Percentiles rank a stretch among this genome's conserved stretches.
These are phyloP conservation scores for Sebastes fasciatus DNA, from an alignment of 2,113 vertebrate species.

Conservation along the genomic window DNA sequence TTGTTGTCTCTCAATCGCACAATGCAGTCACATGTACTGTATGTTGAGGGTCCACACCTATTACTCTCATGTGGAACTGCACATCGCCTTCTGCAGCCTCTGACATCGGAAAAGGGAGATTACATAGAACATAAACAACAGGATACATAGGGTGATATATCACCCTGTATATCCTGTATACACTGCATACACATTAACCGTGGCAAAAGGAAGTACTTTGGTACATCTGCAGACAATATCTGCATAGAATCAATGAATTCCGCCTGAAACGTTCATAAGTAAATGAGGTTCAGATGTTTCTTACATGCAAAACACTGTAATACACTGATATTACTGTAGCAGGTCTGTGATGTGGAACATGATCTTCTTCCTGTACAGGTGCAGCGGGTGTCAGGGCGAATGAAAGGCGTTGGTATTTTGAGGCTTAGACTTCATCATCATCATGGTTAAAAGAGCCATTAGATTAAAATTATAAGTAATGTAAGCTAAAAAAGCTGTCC, in stretches of 20 bases:
- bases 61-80: background rate
- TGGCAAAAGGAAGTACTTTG: constrained; percentile 14
- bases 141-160: background rate
- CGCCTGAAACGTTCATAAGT: background rate
- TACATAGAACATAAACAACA: constrained; percentile 9
- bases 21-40: background rate
- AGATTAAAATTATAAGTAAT: no score
- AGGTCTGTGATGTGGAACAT: constrained; percentile 22
- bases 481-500: no score
- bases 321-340: background rate
- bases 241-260: background rate
- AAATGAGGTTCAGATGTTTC: background rate
- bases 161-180: no score
- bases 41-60: background rate
- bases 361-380: constrained; percentile 48
- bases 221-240: constrained; percentile 8
- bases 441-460: background rate
- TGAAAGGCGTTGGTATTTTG: background rate
- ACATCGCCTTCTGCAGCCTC: background rate
- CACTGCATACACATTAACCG: constrained; percentile 2
- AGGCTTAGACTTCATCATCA: constrained; percentile 7
- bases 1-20: constrained; percentile 16
- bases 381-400: constrained; percentile 2
- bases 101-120: background rate
- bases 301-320: background rate